Evolutionary conservation across 2,113 vertebrate species (phyloP).

Genomic region (Lucifuga dentata): DNA sequence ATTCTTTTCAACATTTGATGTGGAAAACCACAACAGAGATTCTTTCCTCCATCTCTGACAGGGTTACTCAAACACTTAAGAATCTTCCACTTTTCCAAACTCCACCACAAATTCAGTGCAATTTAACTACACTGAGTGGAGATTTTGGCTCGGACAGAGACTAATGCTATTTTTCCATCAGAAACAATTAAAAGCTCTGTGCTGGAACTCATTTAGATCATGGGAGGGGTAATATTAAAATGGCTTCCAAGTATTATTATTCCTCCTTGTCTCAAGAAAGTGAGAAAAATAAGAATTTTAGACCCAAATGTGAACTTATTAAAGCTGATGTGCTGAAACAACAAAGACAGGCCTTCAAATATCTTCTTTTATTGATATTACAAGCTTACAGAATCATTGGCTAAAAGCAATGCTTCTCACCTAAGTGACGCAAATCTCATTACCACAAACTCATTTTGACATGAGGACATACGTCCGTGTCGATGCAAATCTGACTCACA

Average conservation of each 20-base stretch:
- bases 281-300: no score
- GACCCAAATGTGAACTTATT: no score
- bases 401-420: slow-evolving; percentile 21
- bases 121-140: slow-evolving; percentile 59
- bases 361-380: not conserved
- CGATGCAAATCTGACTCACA: slow-evolving; percentile 50
- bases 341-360: not conserved
- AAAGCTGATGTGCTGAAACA: not conserved
- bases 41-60: slow-evolving; percentile 4
- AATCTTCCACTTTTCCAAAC: slow-evolving; percentile 59
- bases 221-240: no score
- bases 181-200: slow-evolving; percentile 22
- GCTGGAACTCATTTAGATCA: not conserved
- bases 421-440: slow-evolving; percentile 36
- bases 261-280: no score
- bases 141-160: slow-evolving; percentile 43
- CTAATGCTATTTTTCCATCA: slow-evolving; percentile 51
- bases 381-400: not conserved
- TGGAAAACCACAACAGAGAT: slow-evolving; percentile 53
- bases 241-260: no score
- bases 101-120: slow-evolving; percentile 54
- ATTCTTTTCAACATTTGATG: slow-evolving; percentile 52
- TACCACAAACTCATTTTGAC: slow-evolving; percentile 38
- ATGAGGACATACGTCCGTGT: slow-evolving; percentile 37
- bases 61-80: slow-evolving; percentile 62